A percentile compares a stretch with the other conserved stretches of the same genome.
phyloP scores from a whole-genome alignment of 2,888 invertebrate genomes.

The Acheta domesticus region DNA sequence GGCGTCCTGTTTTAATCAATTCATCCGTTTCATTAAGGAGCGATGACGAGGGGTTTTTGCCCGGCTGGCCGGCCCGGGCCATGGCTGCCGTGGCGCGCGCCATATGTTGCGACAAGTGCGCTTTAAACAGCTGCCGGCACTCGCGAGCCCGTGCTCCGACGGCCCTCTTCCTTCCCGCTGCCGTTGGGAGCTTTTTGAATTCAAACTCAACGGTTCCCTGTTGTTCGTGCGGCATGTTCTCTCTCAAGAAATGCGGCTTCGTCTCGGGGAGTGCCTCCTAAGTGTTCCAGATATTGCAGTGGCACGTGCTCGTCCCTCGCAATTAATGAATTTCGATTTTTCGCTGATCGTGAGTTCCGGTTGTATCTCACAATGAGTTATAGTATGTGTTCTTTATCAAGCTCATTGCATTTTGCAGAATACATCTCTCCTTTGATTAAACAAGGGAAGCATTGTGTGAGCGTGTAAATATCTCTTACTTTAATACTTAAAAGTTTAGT shows the following conservation, averaged over 20 bases:
- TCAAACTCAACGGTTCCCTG: neutral
- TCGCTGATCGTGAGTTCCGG: neutral
- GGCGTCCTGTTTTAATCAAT: slow-evolving; percentile 8
- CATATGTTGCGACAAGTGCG: slow-evolving; percentile 1
- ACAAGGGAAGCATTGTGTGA: no score
- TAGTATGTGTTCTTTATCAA: no score
- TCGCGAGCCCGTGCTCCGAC: neutral
- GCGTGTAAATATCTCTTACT: no score
- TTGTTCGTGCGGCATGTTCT: neutral
- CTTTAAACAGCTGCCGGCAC: neutral
- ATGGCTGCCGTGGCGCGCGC: neutral
- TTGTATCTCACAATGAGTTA: no score
- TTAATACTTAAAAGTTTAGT: no score
- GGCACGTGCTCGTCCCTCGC: neutral
- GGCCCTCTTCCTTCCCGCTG: neutral
- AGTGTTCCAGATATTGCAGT: no score
- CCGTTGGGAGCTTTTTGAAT: neutral
- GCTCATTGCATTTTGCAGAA: no score
- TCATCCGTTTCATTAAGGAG: slow-evolving; percentile 11
- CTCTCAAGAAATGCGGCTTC: neutral
- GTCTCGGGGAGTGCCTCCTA: neutral
- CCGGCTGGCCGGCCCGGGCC: neutral
- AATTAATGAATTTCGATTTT: neutral
- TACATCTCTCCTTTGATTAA: no score
- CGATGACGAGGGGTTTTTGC: neutral